Evolutionary conservation across 2,113 vertebrate species (phyloP).

Genomic region (Clupea harengus): DNA sequence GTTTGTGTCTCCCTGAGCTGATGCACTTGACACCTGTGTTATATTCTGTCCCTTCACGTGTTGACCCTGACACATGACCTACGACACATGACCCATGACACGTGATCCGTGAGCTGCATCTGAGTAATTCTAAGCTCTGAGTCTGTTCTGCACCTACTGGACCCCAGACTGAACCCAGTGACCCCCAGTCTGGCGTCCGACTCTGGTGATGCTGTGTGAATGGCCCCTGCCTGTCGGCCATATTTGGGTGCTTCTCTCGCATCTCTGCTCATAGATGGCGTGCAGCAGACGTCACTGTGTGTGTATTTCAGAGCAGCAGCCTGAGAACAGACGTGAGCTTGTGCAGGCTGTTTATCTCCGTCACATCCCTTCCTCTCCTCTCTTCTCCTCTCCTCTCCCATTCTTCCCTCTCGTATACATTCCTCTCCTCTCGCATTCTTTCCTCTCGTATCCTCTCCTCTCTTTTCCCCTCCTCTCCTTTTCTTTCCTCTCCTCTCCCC

Average conservation of each 20-base stretch:
- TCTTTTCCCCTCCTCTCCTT: too few species aligned
- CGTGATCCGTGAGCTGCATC: too few species aligned
- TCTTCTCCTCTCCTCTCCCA: too few species aligned
- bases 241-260: constrained; percentile 25
- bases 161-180: background rate
- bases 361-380: background rate
- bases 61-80: too few species aligned
- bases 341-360: background rate
- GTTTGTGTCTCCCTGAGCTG: background rate
- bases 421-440: too few species aligned
- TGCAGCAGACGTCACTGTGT: background rate
- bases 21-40: background rate
- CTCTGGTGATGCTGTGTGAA: background rate
- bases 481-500: too few species aligned
- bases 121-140: too few species aligned
- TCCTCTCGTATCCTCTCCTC: too few species aligned
- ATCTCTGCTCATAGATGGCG: background rate
- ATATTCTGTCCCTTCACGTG: background rate
- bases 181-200: background rate
- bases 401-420: too few species aligned
- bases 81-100: too few species aligned
- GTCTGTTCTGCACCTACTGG: background rate
- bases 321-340: background rate
- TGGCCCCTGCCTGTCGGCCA: background rate
- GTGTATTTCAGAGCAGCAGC: background rate